Base-by-base conservation (phyloP, 2,888 invertebrate species). In the Cepaea hortensis region DNA sequence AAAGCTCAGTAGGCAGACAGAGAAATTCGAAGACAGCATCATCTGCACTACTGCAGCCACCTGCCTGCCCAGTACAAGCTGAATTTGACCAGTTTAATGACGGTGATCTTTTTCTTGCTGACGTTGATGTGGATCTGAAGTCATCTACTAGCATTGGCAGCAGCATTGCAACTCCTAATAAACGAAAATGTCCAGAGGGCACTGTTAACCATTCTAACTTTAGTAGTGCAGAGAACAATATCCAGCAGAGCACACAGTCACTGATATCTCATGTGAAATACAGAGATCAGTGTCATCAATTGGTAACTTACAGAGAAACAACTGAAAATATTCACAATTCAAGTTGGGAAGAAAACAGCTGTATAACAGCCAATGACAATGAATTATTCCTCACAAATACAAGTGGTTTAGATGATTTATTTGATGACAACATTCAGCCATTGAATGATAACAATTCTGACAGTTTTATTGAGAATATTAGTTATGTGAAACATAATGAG, bases 41-140 rank as follows among this genome's bases (percentile, higher is more conserved):
- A 55, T 55, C 55, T 55, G 55, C 55, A 9, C 11, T 11, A 11
- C 11, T 9, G 7, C 55, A 79, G 79, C 62, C 62, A 35, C 13
- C 62, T 3, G 13, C 4, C 35, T 79, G 13, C 35, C 79, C 61
- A 23, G 55, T 79, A 79, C 2, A 61, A 23, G 61, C 61, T 62
- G 84, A 84, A 18, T 84, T 61, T 81, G 86, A 86, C 18, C 48
- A 75, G 20, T 55, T 86, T 73, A 81, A 76, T 72, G 75, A 81
- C 75, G 76, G 86, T 76, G 86, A 86, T 75, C 75, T 81, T 18
- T 50, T 73, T 46, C 50, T 86, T 61, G 86, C 86, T 35, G 81
- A 86, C 61, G 35, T 86, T 62, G 81, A 86, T 15, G 7, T 85
- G 35, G 72, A 48, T 35, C 6, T 68, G 48, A 7, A 4, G 3